phyloP scores from a whole-genome alignment of 2,888 invertebrate genomes.

The Monopis laevigella region DNA sequence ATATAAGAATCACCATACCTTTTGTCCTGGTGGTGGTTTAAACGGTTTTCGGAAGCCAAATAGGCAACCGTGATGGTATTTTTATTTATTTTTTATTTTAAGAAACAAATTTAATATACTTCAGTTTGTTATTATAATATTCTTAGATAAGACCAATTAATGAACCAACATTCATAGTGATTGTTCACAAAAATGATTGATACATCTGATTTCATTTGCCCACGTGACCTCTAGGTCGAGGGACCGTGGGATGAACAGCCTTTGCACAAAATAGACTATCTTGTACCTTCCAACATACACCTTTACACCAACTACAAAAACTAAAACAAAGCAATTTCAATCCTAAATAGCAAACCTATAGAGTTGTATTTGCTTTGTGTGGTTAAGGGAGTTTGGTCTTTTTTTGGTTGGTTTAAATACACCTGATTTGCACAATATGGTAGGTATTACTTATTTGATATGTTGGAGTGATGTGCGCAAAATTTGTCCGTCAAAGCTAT shows the following conservation, averaged over 20 bases:
- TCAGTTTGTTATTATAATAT: too few relatives aligned
- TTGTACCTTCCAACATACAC: not conserved
- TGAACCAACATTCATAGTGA: conserved; percentile 4
- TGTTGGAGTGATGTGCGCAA: not conserved
- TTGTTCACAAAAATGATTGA: conserved; percentile 30
- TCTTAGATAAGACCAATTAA: too few relatives aligned
- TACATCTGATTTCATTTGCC: conserved; percentile 40
- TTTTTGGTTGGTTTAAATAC: not conserved
- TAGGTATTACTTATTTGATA: conserved; percentile 9
- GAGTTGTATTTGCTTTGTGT: not conserved
- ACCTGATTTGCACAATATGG: conserved; percentile 10
- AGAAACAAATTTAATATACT: too few relatives aligned
- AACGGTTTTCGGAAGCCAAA: too few relatives aligned
- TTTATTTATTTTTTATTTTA: too few relatives aligned
- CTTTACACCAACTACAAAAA: not conserved
- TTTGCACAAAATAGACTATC: conserved; percentile 7
- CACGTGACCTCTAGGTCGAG: conserved; percentile 34
- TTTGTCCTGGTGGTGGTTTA: too few relatives aligned
- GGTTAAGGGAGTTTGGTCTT: not conserved
- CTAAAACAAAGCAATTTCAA: not conserved
- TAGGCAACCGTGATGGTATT: too few relatives aligned
- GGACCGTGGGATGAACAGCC: conserved; percentile 19
- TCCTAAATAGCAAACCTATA: not conserved
- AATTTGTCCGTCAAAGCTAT: conserved; percentile 5
- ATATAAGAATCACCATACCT: too few relatives aligned